Base-by-base conservation (phyloP, 2,888 invertebrate genomes). In the Syrphus vitripennis region DNA sequence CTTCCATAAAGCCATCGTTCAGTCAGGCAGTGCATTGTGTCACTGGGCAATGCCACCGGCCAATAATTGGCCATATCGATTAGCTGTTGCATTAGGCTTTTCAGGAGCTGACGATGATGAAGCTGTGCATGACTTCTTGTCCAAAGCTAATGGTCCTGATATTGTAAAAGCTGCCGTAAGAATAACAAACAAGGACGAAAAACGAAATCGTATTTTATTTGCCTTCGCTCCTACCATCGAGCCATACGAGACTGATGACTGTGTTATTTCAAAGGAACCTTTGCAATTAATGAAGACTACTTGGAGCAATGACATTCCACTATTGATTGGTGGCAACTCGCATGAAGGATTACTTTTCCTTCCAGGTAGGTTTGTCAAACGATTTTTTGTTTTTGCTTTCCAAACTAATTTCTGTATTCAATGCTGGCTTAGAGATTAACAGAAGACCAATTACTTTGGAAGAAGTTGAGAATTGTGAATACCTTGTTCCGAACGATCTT, bases 171-270 rank as follows among this genome's bases (percentile, higher is more conserved):
- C 86, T 0, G 83, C 90, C 10, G 75, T 88, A 3, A 87, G 84
- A n/a, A 88, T 88, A 0, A 59, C 82, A 0, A 81, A 9, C 37
- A 81, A 81, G 9, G 84, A 84, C 0, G 83, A 88, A 3, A 90
- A 90, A 9, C 78, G 77, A 7, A 69, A 81, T 37, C 57, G 76
- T 2, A 7, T 84, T 1, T 67, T 91, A 10, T 91, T 90, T 37
- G 90, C 90, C 53, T 92, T 91, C 80, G 91, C 90, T 0, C 92
- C 92, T 1, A 89, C 90, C 6, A 88, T 92, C 3, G 92, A 92
- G 75, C 90, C 91, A 0, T 92, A 92, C 61, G 37, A 31, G 0
- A 89, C 84, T 9, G 89, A 89, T 5, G 78, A 89, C 14, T 91
- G 91, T 50, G 89, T 91, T 19, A 86, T 92, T 59, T 87, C 88